A percentile compares a stretch with the other conserved stretches of the same genome.
phyloP scores from a whole-genome alignment of 2,888 invertebrate species.

The Troides aeacus region DNA sequence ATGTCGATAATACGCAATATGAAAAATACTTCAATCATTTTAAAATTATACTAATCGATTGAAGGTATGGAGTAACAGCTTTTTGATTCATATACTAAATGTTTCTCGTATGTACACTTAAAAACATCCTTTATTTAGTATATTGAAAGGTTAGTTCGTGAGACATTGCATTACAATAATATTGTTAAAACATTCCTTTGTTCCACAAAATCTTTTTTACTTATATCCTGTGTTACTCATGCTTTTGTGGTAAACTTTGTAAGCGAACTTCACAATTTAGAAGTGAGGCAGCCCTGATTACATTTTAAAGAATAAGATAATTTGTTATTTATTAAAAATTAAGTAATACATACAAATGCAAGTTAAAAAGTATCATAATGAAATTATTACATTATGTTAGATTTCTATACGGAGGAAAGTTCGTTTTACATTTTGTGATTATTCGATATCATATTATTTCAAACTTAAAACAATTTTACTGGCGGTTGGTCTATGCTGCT shows the following conservation, averaged over 20 bases:
- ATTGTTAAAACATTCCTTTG: conserved; percentile 3
- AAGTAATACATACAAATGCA: not conserved
- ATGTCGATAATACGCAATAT: too few relatives aligned
- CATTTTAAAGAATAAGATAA: not conserved
- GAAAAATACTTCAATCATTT: too few relatives aligned
- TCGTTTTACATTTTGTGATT: not conserved
- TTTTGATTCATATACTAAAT: too few relatives aligned
- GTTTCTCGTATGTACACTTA: too few relatives aligned
- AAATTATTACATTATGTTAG: too few relatives aligned
- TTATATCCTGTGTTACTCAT: not conserved
- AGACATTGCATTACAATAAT: not conserved
- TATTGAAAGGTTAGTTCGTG: too few relatives aligned
- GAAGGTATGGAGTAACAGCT: too few relatives aligned
- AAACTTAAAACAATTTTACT: not conserved
- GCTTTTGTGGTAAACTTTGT: not conserved
- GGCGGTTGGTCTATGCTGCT: too few relatives aligned
- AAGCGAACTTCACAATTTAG: not conserved
- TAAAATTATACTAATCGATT: too few relatives aligned
- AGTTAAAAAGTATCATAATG: too few relatives aligned
- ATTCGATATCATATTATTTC: not conserved
- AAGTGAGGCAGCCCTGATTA: not conserved
- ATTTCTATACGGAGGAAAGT: too few relatives aligned
- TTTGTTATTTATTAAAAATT: not conserved
- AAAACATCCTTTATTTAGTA: too few relatives aligned
- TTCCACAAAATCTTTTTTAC: not conserved